A percentile compares a stretch with the other conserved stretches of the same genome.
These are phyloP conservation scores for Tympanoctomys barrerae DNA, from an alignment of 2,797 vertebrate genomes.

Conservation along the genomic window DNA sequence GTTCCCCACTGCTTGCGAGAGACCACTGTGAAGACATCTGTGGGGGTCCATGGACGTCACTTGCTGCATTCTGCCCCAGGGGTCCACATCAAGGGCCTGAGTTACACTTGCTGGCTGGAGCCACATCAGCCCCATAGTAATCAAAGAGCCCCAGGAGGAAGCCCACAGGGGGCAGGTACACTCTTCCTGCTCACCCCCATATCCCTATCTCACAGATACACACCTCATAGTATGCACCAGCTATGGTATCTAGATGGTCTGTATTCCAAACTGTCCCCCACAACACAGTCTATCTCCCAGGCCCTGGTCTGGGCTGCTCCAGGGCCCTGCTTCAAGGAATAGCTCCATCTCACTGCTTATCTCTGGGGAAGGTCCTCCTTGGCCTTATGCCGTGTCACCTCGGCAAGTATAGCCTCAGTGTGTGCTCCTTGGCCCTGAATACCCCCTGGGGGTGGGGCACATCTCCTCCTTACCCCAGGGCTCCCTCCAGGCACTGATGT, in stretches of 20 bases:
- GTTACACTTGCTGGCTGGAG: accelerated
- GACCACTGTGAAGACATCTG: slow-evolving; percentile 78
- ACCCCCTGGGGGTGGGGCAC: background rate
- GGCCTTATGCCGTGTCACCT: background rate
- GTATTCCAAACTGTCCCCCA: too few species aligned
- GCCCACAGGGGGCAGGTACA: background rate
- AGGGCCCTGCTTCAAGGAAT: background rate
- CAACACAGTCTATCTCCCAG: background rate
- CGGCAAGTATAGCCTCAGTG: background rate
- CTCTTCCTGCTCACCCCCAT: background rate
- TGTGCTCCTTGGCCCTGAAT: background rate
- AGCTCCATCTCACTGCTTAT: too few species aligned
- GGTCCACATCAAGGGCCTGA: background rate
- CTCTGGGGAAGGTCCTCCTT: background rate
- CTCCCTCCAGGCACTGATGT: accelerated
- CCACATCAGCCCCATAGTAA: accelerated
- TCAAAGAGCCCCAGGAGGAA: background rate
- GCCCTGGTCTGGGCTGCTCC: background rate
- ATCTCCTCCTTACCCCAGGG: background rate
- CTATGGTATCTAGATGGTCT: background rate
- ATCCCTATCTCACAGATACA: background rate
- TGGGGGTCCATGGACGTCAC: background rate
- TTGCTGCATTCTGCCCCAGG: accelerated
- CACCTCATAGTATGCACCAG: background rate
- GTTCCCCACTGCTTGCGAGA: slow-evolving; percentile 88